These are phyloP conservation scores for Nemoura dubitans DNA, from an alignment of 2,888 invertebrate genomes.

Conservation along the genomic window DNA sequence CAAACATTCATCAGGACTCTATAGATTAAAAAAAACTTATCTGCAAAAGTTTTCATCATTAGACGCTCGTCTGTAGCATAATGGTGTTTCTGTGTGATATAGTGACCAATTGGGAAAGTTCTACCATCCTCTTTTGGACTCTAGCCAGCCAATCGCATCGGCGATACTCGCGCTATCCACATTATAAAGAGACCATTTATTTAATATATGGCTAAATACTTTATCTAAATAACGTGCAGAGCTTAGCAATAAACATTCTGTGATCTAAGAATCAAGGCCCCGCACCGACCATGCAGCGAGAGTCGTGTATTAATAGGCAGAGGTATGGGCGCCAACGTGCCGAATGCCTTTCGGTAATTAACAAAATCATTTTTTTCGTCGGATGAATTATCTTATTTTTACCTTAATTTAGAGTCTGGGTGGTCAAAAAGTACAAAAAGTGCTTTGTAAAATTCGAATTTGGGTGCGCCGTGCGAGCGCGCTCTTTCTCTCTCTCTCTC, in stretches of 20 bases:
- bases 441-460: not conserved
- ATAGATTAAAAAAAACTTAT: not conserved
- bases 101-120: constrained; percentile 39
- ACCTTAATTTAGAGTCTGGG: constrained; percentile 33
- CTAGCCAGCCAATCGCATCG: constrained; percentile 42
- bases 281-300: not conserved
- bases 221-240: constrained; percentile 35
- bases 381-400: not conserved
- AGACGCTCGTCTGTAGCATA: constrained; percentile 16
- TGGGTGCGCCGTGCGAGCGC: not conserved
- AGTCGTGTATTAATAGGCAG: too few relatives aligned
- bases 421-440: not conserved
- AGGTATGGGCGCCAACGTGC: not conserved
- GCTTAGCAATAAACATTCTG: constrained; percentile 16
- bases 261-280: constrained; percentile 7
- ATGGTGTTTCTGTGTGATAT: constrained; percentile 17
- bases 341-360: not conserved
- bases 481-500: too few relatives aligned
- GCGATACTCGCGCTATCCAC: not conserved
- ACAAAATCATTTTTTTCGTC: not conserved
- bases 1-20: constrained; percentile 24
- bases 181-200: constrained; percentile 15
- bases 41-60: constrained; percentile 21
- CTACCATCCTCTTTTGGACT: constrained; percentile 43
- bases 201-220: constrained; percentile 25